Percentiles rank a stretch among this genome's conserved stretches.
Evolutionary conservation across 2,888 invertebrate genomes (phyloP).

Genomic region (Linnaemya tessellans): DNA sequence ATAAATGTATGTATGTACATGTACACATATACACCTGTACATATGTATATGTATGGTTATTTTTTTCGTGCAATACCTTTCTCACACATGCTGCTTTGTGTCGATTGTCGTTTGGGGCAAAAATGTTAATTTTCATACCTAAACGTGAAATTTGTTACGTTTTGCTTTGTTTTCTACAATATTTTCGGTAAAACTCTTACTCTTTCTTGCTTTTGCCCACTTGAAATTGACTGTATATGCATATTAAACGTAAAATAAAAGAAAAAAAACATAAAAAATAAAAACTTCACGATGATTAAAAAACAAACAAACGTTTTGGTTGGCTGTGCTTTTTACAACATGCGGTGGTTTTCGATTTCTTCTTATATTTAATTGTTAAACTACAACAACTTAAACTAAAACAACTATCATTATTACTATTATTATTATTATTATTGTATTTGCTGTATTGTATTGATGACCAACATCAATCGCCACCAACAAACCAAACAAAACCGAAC

Average conservation of each 20-base stretch:
- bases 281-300: slow-evolving; percentile 53
- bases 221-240: slow-evolving; percentile 45
- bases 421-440: slow-evolving; percentile 29
- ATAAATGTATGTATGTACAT: too few relatives aligned
- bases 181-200: slow-evolving; percentile 61
- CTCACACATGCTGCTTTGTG: slow-evolving; percentile 34
- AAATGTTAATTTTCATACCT: slow-evolving; percentile 68
- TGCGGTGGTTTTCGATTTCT: slow-evolving; percentile 66
- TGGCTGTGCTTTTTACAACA: slow-evolving; percentile 66
- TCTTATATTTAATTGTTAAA: slow-evolving; percentile 44
- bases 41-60: too few relatives aligned
- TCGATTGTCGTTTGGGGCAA: slow-evolving; percentile 57
- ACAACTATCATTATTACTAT: slow-evolving; percentile 32
- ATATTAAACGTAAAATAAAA: slow-evolving; percentile 41
- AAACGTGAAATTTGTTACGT: slow-evolving; percentile 70
- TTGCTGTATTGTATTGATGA: slow-evolving; percentile 53
- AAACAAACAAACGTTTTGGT: slow-evolving; percentile 63
- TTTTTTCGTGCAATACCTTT: too few relatives aligned
- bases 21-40: too few relatives aligned
- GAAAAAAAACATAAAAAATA: too few relatives aligned
- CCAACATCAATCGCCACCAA: slow-evolving; percentile 45
- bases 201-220: slow-evolving; percentile 37
- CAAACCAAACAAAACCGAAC: slow-evolving; percentile 32
- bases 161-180: slow-evolving; percentile 49
- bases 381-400: slow-evolving; percentile 24